These are phyloP conservation scores for Eulemur mongoz DNA, from an alignment of 2,797 vertebrate species.

Conservation along the genomic window DNA sequence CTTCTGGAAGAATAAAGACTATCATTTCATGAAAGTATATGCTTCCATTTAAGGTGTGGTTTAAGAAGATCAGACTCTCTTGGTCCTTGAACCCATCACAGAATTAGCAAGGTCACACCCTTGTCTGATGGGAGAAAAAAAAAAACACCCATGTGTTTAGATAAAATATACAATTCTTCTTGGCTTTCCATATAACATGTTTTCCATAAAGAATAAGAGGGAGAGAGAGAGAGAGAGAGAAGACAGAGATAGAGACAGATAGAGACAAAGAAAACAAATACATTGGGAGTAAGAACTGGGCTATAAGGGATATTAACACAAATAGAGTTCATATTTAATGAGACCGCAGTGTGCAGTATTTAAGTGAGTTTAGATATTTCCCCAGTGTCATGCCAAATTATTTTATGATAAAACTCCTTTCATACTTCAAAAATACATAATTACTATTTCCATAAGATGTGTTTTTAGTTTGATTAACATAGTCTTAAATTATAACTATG, in stretches of 20 bases:
- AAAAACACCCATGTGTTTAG: background rate
- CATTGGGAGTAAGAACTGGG: background rate
- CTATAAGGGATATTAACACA: background rate
- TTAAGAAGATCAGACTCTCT: background rate
- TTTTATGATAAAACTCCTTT: background rate
- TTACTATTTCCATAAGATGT: background rate
- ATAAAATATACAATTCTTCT: background rate
- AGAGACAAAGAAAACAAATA: background rate
- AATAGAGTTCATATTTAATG: background rate
- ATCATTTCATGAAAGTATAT: background rate
- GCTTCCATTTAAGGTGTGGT: background rate
- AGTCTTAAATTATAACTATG: background rate
- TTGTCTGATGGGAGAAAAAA: background rate
- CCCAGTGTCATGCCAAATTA: background rate
- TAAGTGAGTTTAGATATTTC: background rate
- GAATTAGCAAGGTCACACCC: too few species aligned
- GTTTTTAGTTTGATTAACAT: background rate
- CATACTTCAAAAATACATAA: background rate
- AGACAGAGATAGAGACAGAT: background rate
- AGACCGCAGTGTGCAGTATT: background rate
- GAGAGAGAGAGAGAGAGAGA: background rate
- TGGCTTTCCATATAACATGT: background rate
- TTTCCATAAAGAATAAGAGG: background rate
- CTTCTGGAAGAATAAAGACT: background rate
- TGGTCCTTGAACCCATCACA: background rate